Evolutionary conservation across 2,113 vertebrate genomes (phyloP), one percentile per base, ranked within the genome.

Genomic region (Noctilio leporinus): DNA sequence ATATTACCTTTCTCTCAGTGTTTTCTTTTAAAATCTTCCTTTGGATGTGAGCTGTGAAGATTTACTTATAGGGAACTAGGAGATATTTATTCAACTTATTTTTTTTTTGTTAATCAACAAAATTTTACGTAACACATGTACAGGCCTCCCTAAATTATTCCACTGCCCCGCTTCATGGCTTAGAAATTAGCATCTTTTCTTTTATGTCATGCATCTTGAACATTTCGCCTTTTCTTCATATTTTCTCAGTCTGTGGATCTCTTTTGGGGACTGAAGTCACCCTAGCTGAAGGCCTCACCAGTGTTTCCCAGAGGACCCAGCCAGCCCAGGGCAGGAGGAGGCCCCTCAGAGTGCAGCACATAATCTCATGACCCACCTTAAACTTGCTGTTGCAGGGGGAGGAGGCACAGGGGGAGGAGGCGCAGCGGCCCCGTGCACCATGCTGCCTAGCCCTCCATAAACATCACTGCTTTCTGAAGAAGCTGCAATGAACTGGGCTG

Each of bases 181-280:
- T 95, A 88, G 45, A 78, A 86, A 43, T 76, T 51, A 76, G 10
- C 53, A 33, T 70, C 33, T 87, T 87, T 96, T 84, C 83, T 92
- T 85, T 7, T 26, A n/a, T 53, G 38, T 93, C 3, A 3, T 67
- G 51, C 26, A 43, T 53, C 69, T 83, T 93, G 91, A 95, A 93
- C 57, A 84, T 84, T 80, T 96, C 88, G 70, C 83, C 70, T 95
- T 96, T 93, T 93, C 88, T 96, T 95, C 77, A 10, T 91, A 51
- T 96, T 95, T 97, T 82, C 89, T 89, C 81, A 92, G 91, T 95
- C 94, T 94, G 51, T 95, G 82, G 82, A 89, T 92, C 69, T 97
- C 93, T 95, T 86, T 91, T 2, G 88, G 86, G 82, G 67, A 94
- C 3, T 86, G 88, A 95, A 91, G 85, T 94, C 94, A 81, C 35